These are phyloP conservation scores for Habropoda laboriosa DNA, from an alignment of 1,140 invertebrate species.

Conservation along the genomic window DNA sequence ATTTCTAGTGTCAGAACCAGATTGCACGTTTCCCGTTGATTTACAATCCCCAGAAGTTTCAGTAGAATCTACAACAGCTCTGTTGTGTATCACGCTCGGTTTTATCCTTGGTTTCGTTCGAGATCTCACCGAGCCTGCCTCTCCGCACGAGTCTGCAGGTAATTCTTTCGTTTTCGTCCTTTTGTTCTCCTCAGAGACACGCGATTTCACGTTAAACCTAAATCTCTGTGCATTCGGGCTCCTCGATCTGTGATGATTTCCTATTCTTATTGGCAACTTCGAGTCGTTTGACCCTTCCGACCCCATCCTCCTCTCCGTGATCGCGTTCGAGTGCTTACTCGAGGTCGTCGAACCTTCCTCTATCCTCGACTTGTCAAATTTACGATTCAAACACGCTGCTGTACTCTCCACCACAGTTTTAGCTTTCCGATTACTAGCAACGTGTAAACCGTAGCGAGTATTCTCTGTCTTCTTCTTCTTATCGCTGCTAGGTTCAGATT, in stretches of 20 bases:
- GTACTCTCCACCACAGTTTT: neutral
- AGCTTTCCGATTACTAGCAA: neutral
- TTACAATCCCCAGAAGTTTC: neutral
- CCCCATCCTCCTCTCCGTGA: neutral
- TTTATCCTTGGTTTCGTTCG: constrained; percentile 29
- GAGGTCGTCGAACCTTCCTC: neutral
- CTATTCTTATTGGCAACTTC: constrained; percentile 51
- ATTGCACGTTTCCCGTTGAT: neutral
- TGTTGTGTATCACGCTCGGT: neutral
- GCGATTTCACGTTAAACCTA: neutral
- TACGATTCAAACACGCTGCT: constrained; percentile 3
- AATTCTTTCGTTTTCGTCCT: too few relatives aligned
- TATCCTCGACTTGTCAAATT: neutral
- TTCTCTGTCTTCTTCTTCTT: neutral
- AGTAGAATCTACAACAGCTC: neutral
- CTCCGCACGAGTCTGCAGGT: neutral
- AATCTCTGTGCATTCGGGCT: neutral
- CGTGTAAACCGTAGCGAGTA: neutral
- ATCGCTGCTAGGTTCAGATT: neutral
- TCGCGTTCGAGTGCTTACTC: neutral
- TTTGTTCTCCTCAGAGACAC: neutral
- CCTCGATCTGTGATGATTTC: constrained; percentile 35
- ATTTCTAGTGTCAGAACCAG: neutral
- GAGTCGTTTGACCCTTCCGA: neutral
- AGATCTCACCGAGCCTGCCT: neutral